phyloP scores from a whole-genome alignment of 2,888 invertebrate genomes.

The Sminthurinus aureus region DNA sequence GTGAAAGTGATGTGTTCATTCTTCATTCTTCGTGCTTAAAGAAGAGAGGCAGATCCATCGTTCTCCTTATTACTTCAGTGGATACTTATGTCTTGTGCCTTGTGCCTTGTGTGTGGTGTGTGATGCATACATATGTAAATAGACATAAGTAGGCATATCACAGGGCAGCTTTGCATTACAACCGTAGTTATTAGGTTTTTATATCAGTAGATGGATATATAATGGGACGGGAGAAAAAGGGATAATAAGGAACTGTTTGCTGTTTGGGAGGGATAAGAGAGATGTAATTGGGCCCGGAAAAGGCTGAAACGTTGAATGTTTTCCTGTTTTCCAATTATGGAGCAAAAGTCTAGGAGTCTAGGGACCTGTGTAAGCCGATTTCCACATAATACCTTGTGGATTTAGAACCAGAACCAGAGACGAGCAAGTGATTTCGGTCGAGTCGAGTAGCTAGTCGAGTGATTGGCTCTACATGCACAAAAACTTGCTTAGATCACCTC shows the following conservation, averaged over 20 bases:
- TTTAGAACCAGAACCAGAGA: constrained; percentile 25
- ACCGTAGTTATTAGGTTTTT: too few relatives aligned
- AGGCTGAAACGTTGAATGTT: constrained; percentile 46
- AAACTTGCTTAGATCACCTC: constrained; percentile 33
- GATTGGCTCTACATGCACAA: constrained; percentile 36
- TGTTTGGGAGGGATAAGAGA: constrained; percentile 42
- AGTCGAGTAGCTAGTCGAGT: background rate
- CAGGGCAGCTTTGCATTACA: background rate
- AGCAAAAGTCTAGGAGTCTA: constrained; percentile 51
- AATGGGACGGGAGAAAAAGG: constrained; percentile 7
- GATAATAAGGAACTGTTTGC: constrained; percentile 37
- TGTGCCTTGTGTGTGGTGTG: too few relatives aligned
- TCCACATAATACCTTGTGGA: constrained; percentile 43
- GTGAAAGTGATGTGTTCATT: too few relatives aligned
- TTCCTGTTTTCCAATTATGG: constrained; percentile 54
- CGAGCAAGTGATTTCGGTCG: constrained; percentile 41
- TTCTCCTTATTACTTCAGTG: too few relatives aligned
- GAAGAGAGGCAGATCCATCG: too few relatives aligned
- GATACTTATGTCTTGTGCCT: too few relatives aligned
- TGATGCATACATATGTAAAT: background rate
- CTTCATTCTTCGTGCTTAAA: too few relatives aligned
- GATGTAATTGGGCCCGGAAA: constrained; percentile 47
- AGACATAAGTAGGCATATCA: background rate
- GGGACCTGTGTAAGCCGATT: constrained; percentile 53
- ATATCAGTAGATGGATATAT: too few relatives aligned